Evolutionary conservation across 1,140 invertebrate species (phyloP), one percentile per base, ranked within the genome.

Genomic region (Neotoxoptera formosana): DNA sequence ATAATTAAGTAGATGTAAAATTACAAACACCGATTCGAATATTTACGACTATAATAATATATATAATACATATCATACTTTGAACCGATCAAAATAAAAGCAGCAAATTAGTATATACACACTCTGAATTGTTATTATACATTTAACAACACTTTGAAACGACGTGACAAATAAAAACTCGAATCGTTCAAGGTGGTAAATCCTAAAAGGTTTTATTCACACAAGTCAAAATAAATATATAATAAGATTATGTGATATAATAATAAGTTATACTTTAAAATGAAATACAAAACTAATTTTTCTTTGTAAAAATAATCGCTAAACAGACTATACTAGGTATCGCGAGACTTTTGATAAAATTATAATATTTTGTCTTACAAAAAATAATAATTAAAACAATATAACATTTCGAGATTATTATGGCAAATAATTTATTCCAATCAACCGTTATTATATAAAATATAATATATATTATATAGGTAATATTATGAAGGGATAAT

Each of bases 151-250:
- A 76, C 60, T 86, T 86, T 47, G 30, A 48, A 87, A 45, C 30
- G 45, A 17, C 41, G 7, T 48, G n/a, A 51, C 25, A 88, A 88
- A 88, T 88, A 47, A 51, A 88, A 88, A 88, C 86, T 88, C 84
- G 3, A 47, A 30, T 45, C 47, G 47, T 48, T 88, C 14, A n/a
- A 87, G 41, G 86, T 7, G 47, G n/a, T n/a, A 48, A 48, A 88
- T 51, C 86, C 45, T 48, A 48, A 48, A 88, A 17, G n/a, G 17
- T 48, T 48, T 88, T 88, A 88, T 88, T 88, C n/a, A 51, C 14
- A 88, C 86, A 88, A 88, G 30, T 87, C 30, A 88, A 88, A 86
- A 86, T 86, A 86, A 86, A 86, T 45, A 86, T 45, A 86, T 30
- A 83, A 36, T 67, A 67, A 67, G 11, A n/a, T 7, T 53, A 53